phyloP scores from a whole-genome alignment of 2,113 vertebrate species.

The Actinemys pallida region DNA sequence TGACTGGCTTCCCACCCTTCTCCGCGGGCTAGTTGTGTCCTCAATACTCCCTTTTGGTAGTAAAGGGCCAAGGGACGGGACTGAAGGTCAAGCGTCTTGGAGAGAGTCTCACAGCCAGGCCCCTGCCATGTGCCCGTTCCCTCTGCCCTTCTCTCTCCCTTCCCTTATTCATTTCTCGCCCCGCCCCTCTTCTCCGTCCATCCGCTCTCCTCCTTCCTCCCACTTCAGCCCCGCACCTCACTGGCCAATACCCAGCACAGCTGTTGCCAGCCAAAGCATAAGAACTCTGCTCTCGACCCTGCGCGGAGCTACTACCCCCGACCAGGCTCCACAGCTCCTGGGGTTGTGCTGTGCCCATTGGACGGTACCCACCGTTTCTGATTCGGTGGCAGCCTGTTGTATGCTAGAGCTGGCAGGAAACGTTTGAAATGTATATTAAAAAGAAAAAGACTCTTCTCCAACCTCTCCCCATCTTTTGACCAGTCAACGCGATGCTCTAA shows the following conservation, averaged over 20 bases:
- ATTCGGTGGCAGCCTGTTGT: background rate
- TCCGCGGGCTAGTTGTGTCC: rapidly evolving
- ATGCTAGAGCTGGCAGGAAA: background rate
- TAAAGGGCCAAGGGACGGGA: rapidly evolving
- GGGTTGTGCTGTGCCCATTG: background rate
- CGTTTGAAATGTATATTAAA: no score
- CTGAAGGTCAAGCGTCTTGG: rapidly evolving
- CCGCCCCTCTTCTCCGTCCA: no score
- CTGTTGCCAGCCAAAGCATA: background rate
- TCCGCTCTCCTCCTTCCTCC: no score
- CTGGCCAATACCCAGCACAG: background rate
- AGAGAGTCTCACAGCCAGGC: rapidly evolving
- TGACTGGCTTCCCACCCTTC: background rate
- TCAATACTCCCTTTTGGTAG: rapidly evolving
- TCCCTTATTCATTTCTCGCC: background rate
- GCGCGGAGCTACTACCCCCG: no score
- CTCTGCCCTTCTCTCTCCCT: background rate
- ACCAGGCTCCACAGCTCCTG: background rate
- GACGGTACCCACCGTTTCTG: background rate
- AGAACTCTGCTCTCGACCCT: no score
- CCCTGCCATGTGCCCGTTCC: no score
- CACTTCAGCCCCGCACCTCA: no score
- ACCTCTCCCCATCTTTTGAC: background rate
- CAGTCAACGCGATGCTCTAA: rapidly evolving
- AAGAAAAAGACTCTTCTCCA: background rate